Evolutionary conservation across 2,113 vertebrate genomes (phyloP).

Genomic region (Zootoca vivipara): DNA sequence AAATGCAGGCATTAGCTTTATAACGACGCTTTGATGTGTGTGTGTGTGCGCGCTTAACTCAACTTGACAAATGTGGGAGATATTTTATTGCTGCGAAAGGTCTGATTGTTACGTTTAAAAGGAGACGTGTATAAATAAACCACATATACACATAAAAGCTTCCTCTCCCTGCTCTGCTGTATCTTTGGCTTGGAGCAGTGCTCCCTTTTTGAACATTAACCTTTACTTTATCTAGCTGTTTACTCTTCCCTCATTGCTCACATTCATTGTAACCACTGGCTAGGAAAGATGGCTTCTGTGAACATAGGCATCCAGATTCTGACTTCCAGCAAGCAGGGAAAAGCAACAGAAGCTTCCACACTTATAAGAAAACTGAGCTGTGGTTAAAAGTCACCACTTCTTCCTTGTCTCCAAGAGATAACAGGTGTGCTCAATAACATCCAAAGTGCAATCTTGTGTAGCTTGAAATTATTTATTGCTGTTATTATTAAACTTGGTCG

Average conservation of each 20-base stretch:
- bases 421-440: background rate
- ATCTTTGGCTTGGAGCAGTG: background rate
- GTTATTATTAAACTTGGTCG: no score
- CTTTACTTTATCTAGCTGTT: constrained; percentile 18
- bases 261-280: background rate
- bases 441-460: no score
- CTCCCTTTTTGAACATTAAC: constrained; percentile 1
- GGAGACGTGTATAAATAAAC: background rate
- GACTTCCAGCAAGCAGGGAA: background rate
- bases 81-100: background rate
- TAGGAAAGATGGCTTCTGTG: background rate
- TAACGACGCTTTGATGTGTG: background rate
- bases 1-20: background rate
- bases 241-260: background rate
- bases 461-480: background rate
- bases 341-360: background rate
- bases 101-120: background rate
- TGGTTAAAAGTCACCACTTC: background rate
- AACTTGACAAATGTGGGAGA: constrained; percentile 2
- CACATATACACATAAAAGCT: background rate
- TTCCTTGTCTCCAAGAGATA: background rate
- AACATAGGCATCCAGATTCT: background rate
- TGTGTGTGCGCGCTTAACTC: background rate
- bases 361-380: background rate
- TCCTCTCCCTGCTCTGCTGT: background rate